These are phyloP conservation scores for Zapus hudsonius DNA, from an alignment of 2,113 vertebrate species.

Conservation along the genomic window DNA sequence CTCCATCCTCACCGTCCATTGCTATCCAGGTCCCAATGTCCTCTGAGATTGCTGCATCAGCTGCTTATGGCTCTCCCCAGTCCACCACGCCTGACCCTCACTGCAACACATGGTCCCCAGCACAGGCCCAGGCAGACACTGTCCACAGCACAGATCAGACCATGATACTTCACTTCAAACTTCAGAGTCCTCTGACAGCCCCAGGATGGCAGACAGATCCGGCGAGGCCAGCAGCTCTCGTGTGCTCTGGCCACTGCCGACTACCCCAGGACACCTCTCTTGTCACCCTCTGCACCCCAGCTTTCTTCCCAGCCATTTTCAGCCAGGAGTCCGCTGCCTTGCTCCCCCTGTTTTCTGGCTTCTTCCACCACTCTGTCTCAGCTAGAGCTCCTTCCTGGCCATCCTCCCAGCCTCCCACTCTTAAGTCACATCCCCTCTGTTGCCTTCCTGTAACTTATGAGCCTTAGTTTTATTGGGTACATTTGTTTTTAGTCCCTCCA, in stretches of 20 bases:
- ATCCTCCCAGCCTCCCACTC: neutral
- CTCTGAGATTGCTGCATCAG: neutral
- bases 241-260: neutral
- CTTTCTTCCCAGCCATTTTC: neutral
- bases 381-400: neutral
- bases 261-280: neutral
- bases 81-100: rapidly evolving
- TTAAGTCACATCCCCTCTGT: neutral
- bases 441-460: neutral
- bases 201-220: neutral
- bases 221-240: neutral
- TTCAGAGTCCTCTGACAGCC: neutral
- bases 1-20: neutral
- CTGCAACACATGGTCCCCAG: neutral
- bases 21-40: neutral
- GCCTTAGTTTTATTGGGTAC: neutral
- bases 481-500: neutral
- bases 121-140: neutral
- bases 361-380: neutral
- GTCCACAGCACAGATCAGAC: neutral
- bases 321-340: neutral
- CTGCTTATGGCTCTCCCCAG: neutral
- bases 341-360: neutral
- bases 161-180: neutral
- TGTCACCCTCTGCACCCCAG: too few relatives aligned